A percentile compares a stretch with the other conserved stretches of the same genome.
These are phyloP conservation scores for Hydropotes inermis DNA, from an alignment of 2,113 vertebrate genomes.

Conservation along the genomic window DNA sequence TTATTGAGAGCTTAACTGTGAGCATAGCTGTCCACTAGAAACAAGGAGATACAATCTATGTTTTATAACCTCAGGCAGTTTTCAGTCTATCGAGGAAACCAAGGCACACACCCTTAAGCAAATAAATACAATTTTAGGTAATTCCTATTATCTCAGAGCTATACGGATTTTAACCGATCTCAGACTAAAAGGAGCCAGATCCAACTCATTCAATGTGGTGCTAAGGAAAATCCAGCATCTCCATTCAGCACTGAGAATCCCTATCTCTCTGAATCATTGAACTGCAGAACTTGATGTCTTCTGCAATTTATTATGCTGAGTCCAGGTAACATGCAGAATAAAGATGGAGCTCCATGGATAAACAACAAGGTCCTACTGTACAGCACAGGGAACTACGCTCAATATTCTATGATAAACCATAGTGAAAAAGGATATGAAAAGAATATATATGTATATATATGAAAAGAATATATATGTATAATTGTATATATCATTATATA, in stretches of 20 bases:
- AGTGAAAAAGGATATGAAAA: neutral
- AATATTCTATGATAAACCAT: neutral
- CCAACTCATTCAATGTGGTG: neutral
- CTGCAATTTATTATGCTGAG: neutral
- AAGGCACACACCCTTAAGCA: neutral
- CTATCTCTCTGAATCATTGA: neutral
- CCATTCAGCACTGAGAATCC: neutral
- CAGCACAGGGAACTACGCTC: neutral
- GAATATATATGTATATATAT: neutral
- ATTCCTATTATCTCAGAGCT: neutral
- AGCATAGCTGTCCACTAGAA: neutral
- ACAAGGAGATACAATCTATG: neutral
- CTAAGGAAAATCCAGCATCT: neutral
- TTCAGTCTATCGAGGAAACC: neutral
- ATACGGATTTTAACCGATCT: neutral
- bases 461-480: neutral
- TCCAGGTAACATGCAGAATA: neutral
- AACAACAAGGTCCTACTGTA: neutral
- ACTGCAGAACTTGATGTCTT: neutral
- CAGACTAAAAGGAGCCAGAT: neutral
- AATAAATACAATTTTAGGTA: neutral
- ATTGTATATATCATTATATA: neutral
- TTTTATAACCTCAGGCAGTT: neutral
- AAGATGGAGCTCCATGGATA: neutral
- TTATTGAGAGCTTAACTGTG: neutral